Percentiles rank a stretch among this genome's conserved stretches.
phyloP scores from a whole-genome alignment of 2,113 vertebrate species.

The Pseudopipra pipra region DNA sequence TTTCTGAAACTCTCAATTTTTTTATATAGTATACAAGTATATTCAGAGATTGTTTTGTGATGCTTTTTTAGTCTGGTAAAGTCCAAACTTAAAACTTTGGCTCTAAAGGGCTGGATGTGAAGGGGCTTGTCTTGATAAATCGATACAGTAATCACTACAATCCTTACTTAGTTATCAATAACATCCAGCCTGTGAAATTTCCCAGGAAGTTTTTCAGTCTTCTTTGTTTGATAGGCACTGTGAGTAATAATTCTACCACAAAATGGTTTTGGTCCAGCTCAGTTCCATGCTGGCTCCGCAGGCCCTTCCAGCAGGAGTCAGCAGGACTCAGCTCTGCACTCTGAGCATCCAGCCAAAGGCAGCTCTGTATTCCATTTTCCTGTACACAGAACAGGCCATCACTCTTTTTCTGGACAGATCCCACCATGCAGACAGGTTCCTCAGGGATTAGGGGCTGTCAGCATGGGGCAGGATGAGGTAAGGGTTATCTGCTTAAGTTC shows the following conservation, averaged over 20 bases:
- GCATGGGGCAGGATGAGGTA: background rate
- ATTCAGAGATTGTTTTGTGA: background rate
- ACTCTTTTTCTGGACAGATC: background rate
- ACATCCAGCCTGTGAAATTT: background rate
- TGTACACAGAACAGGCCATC: background rate
- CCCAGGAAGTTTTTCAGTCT: background rate
- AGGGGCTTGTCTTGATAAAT: background rate
- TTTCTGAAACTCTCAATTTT: background rate
- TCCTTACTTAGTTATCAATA: background rate
- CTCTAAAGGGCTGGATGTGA: background rate
- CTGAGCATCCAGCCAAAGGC: background rate
- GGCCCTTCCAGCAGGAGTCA: background rate
- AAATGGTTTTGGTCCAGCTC: background rate
- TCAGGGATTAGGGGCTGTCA: background rate
- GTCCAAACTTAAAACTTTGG: background rate
- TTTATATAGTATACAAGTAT: background rate
- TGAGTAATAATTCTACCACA: background rate
- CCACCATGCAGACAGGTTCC: background rate
- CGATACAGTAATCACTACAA: background rate
- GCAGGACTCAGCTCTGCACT: background rate
- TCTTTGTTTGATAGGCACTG: background rate
- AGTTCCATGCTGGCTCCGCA: too few relatives aligned
- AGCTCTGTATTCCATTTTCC: background rate
- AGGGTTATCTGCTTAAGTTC: background rate
- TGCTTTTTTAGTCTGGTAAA: background rate